These are phyloP conservation scores for Brachypodius melanocephalos DNA, from an alignment of 2,113 vertebrate species.

Conservation along the genomic window DNA sequence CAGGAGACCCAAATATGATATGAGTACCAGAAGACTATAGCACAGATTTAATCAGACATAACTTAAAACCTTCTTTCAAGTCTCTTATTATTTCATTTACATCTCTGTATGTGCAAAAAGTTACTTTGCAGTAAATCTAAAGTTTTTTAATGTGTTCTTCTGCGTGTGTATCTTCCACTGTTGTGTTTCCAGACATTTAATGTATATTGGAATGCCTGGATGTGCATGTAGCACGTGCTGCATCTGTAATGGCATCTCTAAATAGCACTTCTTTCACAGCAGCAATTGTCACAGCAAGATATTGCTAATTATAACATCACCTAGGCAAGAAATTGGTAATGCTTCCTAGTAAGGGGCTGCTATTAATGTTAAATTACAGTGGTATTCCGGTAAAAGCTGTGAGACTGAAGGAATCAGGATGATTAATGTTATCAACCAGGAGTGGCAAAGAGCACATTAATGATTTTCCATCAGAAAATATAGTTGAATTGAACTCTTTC, in stretches of 20 bases:
- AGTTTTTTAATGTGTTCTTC: background rate
- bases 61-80: conserved; percentile 14
- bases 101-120: background rate
- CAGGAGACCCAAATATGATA: conserved; percentile 23
- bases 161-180: background rate
- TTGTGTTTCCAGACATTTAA: background rate
- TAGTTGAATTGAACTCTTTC: background rate
- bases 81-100: conserved; percentile 52
- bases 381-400: background rate
- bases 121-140: background rate
- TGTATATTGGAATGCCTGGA: background rate
- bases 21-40: background rate
- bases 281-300: conserved; percentile 34
- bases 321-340: conserved; percentile 26
- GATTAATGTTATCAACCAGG: background rate
- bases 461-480: background rate
- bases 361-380: conserved; percentile 22
- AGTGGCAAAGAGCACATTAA: background rate
- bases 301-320: conserved; percentile 49
- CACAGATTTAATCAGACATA: conserved; percentile 49
- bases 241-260: background rate
- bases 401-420: background rate
- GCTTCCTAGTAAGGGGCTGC: background rate
- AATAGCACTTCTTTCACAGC: conserved; percentile 28
- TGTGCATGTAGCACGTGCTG: background rate